phyloP scores from a whole-genome alignment of 2,888 invertebrate species.

The Argyra leucocephala region DNA sequence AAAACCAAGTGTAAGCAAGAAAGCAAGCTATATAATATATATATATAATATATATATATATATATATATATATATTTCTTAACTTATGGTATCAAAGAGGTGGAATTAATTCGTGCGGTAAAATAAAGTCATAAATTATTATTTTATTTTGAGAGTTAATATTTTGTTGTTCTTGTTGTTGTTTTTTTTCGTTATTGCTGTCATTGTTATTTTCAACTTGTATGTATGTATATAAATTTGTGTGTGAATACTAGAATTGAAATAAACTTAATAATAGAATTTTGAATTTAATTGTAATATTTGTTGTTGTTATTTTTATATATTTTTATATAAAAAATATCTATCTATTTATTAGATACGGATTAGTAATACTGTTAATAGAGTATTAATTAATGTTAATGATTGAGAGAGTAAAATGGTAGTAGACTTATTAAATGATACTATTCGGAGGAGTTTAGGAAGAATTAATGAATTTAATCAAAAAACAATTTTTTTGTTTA shows the following conservation, averaged over 20 bases:
- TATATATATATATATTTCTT: no score
- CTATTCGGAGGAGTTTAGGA: background rate
- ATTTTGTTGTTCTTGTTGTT: background rate
- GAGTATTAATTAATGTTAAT: constrained; percentile 3
- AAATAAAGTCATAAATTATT: constrained; percentile 3
- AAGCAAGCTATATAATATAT: no score
- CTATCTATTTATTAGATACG: background rate
- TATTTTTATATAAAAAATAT: no score
- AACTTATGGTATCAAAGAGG: background rate
- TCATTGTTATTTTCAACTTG: background rate
- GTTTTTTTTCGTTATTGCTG: background rate
- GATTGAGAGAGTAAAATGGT: background rate
- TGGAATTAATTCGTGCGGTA: constrained; percentile 3
- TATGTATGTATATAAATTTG: background rate
- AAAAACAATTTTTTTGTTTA: no score
- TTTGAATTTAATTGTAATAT: background rate
- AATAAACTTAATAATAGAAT: background rate
- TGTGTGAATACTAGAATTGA: no score
- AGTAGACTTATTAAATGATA: background rate
- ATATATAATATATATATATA: no score
- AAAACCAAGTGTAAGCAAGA: no score
- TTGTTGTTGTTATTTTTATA: no score
- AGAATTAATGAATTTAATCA: no score
- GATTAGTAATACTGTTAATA: constrained; percentile 3
- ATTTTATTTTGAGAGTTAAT: background rate